Evolutionary conservation across 2,113 vertebrate species (phyloP), one percentile per base, ranked within the genome.

Genomic region (Diadophis punctatus): DNA sequence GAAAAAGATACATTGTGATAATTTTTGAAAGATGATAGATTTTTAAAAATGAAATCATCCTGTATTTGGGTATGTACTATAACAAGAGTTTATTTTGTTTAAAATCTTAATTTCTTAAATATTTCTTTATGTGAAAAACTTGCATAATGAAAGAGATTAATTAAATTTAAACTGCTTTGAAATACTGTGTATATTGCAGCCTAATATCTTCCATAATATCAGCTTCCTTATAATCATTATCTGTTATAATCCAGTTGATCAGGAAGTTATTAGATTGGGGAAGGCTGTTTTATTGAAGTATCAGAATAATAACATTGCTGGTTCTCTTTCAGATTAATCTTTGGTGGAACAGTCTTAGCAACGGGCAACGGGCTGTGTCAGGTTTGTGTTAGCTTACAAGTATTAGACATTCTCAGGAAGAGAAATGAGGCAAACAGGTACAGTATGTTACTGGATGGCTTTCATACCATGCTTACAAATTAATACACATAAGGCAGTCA

Each of bases 341-440:
- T 85, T 99, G 98, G 99, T 99, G 99, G 99, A 98, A 98, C 97
- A 98, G 95, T 97, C 96, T 99, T 97, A 99, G 97, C 95, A 98
- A 99, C 93, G 99, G 99, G 90, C 98, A 99, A 97, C 98, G 97
- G 96, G 98, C 98, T 86, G 98, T 99, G 91, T 98, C 99, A 98
- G 99, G 99, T 99, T 97, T 98, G 98, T 97, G 96, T 98, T 98
- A 97, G 97, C 97, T 98, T 97, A 97, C 97, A 97, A 95, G 96
- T 98, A 97, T 97, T 98, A 98, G 96, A 96, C 98, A 97, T 98
- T 97, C 97, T 97, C 97, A 96, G 97, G 97, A 98, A 97, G 96
- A 97, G 95, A 97, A 97, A 95, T 97, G 91, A 97, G 95, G 94
- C 95, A 91, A 97, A 97, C 96, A 98, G 97, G 97, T 98, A 98